Evolutionary conservation across 1,140 invertebrate genomes (phyloP).

Genomic region (Lasioglossum baleicum): DNA sequence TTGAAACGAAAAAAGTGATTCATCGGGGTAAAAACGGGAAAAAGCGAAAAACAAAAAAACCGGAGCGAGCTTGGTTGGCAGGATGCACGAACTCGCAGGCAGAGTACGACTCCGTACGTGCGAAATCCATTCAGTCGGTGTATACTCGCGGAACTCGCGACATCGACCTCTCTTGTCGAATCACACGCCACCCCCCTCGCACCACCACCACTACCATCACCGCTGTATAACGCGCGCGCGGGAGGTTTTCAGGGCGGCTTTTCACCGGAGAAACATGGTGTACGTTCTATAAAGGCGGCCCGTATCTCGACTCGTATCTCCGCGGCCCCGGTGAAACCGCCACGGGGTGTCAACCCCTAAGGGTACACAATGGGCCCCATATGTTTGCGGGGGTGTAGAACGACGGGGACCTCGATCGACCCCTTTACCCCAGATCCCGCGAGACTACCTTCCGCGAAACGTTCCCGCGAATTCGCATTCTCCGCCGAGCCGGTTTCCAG

Average conservation of each 20-base stretch:
- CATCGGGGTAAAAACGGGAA: no score
- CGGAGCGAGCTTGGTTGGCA: no score
- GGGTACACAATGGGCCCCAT: slow-evolving; percentile 71
- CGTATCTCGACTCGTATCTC: slow-evolving; percentile 71
- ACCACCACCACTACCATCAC: no score
- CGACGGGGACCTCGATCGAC: slow-evolving; percentile 52
- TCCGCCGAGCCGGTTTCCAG: no score
- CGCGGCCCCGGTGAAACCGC: slow-evolving; percentile 62
- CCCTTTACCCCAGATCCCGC: not conserved
- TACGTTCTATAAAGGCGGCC: slow-evolving; percentile 67
- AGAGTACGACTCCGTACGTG: no score
- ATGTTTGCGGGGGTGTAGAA: slow-evolving; percentile 73
- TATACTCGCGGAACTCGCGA: slow-evolving; percentile 36
- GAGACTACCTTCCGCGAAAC: not conserved
- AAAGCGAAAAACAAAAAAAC: no score
- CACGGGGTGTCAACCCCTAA: slow-evolving; percentile 57
- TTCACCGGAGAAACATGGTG: slow-evolving; percentile 72
- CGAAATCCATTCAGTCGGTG: no score
- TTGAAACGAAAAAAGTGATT: no score
- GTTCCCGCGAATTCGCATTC: slow-evolving; percentile 11
- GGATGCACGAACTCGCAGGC: no score
- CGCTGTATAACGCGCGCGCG: not conserved
- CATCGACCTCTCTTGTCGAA: slow-evolving; percentile 54
- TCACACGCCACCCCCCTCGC: not conserved
- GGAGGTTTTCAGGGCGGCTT: slow-evolving; percentile 55